These are phyloP conservation scores for Meteorus colon DNA, from an alignment of 2,888 invertebrate species.

Conservation along the genomic window DNA sequence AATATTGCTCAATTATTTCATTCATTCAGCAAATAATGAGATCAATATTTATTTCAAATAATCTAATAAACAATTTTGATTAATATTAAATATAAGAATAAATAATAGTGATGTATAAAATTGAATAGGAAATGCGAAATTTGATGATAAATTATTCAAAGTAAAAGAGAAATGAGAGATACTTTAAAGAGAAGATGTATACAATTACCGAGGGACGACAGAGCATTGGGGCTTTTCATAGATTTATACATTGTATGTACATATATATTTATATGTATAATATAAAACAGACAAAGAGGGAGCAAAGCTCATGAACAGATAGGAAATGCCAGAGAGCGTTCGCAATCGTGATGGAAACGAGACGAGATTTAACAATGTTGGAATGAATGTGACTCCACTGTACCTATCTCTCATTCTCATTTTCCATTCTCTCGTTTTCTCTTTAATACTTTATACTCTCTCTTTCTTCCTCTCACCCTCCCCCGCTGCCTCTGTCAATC, in stretches of 20 bases:
- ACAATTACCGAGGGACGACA: constrained; percentile 32
- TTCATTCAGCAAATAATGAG: too few relatives aligned
- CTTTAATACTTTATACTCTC: constrained; percentile 46
- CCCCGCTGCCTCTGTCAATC: constrained; percentile 11
- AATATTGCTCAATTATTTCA: too few relatives aligned
- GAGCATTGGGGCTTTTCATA: background rate
- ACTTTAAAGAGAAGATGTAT: constrained; percentile 15
- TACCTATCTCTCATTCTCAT: constrained; percentile 48
- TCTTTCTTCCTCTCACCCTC: background rate
- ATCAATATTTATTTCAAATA: too few relatives aligned
- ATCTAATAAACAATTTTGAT: background rate
- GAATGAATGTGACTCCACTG: constrained; percentile 62
- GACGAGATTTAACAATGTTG: constrained; percentile 69
- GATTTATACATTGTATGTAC: background rate
- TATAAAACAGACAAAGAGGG: constrained; percentile 19
- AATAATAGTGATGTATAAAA: background rate
- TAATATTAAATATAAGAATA: background rate
- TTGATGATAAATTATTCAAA: constrained; percentile 35
- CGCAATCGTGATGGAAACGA: constrained; percentile 66
- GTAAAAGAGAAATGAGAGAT: constrained; percentile 16
- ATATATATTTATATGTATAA: constrained; percentile 15
- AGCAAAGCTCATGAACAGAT: constrained; percentile 18
- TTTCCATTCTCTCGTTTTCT: constrained; percentile 42
- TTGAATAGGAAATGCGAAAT: constrained; percentile 1
- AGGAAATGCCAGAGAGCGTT: constrained; percentile 41